Evolutionary conservation across 2,797 vertebrate genomes (phyloP).

Genomic region (Aldrovandia affinis): DNA sequence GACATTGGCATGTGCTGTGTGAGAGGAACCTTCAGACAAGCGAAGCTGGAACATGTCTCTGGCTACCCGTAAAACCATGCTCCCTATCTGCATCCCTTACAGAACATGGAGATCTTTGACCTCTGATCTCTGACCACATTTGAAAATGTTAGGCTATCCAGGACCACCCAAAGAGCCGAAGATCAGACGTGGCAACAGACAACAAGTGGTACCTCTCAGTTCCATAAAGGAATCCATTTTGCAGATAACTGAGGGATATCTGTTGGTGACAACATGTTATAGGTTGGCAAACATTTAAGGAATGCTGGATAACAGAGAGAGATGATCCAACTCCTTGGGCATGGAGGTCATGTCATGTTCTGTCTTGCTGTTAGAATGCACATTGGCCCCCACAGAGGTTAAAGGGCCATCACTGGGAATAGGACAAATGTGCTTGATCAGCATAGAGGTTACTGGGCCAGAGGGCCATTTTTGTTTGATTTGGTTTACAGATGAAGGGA

Average conservation of each 20-base stretch:
- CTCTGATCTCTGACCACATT: not conserved
- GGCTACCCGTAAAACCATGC: not conserved
- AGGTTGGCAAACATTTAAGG: not conserved
- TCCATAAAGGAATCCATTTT: not conserved
- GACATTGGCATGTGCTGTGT: too few species aligned
- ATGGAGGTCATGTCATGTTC: not conserved
- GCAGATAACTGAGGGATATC: not conserved
- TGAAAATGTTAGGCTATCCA: not conserved
- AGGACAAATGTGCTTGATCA: not conserved
- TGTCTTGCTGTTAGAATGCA: not conserved
- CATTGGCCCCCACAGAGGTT: not conserved
- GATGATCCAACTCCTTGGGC: not conserved
- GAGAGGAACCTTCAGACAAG: not conserved
- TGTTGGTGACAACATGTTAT: not conserved
- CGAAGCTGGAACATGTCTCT: not conserved
- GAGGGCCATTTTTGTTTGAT: not conserved
- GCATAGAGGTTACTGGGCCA: not conserved
- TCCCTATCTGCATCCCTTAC: not conserved
- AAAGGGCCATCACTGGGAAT: not conserved
- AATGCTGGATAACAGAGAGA: not conserved
- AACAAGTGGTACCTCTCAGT: not conserved
- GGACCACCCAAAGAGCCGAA: not conserved
- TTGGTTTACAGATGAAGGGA: not conserved
- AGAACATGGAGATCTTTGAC: not conserved
- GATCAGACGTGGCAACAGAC: not conserved